Conservation (phyloP, 2,888 invertebrate genomes). For the Copidosoma aretas region DNA sequence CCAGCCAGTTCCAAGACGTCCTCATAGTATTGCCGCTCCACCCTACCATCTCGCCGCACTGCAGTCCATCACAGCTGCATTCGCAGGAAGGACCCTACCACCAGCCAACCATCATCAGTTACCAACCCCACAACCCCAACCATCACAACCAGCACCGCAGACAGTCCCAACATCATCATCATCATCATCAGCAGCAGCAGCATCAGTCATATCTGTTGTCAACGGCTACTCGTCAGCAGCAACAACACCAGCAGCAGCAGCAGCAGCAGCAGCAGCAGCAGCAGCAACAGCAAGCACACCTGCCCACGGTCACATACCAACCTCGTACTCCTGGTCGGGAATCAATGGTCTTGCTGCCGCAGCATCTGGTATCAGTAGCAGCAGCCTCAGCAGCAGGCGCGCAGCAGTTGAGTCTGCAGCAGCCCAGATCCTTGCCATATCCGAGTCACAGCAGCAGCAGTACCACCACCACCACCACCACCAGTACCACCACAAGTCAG, state of each 20-base stretch:
- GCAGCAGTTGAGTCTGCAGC: not conserved
- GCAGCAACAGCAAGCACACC: no score
- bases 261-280: constrained; percentile 36
- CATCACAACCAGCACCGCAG: constrained; percentile 6
- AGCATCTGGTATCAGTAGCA: constrained; percentile 24
- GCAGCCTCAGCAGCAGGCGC: not conserved
- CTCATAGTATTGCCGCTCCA: constrained; percentile 67
- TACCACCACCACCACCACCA: constrained; percentile 39
- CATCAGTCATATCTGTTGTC: constrained; percentile 43
- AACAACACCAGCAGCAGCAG: constrained; percentile 36
- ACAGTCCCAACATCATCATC: no score
- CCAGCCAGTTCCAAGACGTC: constrained; percentile 62
- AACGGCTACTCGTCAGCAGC: constrained; percentile 29
- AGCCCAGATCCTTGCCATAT: constrained; percentile 13
- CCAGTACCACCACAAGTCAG: constrained; percentile 25
- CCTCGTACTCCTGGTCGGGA: constrained; percentile 33
- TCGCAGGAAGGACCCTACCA: constrained; percentile 33
- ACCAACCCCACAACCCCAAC: constrained; percentile 30
- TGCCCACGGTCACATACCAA: constrained; percentile 13
- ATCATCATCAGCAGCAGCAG: no score
- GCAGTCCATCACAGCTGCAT: constrained; percentile 50
- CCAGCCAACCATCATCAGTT: constrained; percentile 39
- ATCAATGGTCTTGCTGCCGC: constrained; percentile 33
- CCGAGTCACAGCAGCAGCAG: constrained; percentile 28
- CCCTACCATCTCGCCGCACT: constrained; percentile 65